Conservation (phyloP, 2,888 invertebrate species). For the Craniophora ligustri region DNA sequence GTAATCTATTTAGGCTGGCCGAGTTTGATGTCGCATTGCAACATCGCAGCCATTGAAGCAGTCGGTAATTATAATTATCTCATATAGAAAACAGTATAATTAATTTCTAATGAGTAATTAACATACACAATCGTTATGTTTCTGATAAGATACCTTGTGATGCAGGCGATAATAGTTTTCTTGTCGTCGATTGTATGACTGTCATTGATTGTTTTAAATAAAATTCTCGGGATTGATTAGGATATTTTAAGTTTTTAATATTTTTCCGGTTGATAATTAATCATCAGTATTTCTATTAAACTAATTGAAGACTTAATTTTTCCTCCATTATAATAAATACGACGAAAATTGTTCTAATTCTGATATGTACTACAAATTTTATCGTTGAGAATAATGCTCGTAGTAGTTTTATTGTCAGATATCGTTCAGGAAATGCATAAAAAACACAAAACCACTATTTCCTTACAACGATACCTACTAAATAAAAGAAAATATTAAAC, state of each 20-base stretch:
- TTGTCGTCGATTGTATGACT: background rate
- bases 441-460: constrained; percentile 3
- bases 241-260: background rate
- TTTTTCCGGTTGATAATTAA: background rate
- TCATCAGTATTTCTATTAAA: background rate
- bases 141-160: background rate
- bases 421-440: constrained; percentile 12
- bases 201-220: background rate
- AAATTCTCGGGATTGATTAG: background rate
- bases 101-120: background rate
- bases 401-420: background rate
- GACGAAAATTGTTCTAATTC: no score
- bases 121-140: background rate
- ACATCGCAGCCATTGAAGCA: background rate
- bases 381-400: background rate
- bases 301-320: background rate
- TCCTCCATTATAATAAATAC: background rate
- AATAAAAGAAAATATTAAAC: constrained; percentile 24
- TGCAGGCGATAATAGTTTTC: background rate
- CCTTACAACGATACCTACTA: constrained; percentile 9
- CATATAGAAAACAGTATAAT: background rate
- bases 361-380: background rate
- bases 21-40: no score
- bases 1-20: no score
- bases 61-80: background rate